phyloP scores from a whole-genome alignment of 30 jellyfish, hydroid and myxozoan genomes.

The Aurelia sp. region DNA sequence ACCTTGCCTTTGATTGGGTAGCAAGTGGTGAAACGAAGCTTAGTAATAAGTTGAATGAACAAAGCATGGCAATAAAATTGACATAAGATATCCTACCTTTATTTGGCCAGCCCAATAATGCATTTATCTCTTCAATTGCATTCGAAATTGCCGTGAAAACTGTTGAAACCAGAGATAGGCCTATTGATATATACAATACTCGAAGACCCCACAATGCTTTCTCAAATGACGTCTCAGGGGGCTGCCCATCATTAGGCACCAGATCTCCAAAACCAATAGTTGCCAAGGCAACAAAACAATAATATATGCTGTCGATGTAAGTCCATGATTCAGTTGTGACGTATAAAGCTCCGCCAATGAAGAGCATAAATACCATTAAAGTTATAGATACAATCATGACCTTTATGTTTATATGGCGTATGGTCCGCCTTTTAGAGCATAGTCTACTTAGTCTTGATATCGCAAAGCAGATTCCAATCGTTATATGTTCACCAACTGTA shows the following conservation, averaged over 20 bases:
- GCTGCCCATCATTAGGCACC: conserved; percentile 97
- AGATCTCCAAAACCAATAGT: conserved; percentile 99
- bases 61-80: no score
- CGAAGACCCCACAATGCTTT: conserved; percentile 95
- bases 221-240: conserved; percentile 91
- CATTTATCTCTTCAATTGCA: conserved; percentile 95
- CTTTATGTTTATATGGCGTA: conserved; percentile 87
- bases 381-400: conserved; percentile 92
- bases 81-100: conserved; percentile 36
- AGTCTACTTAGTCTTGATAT: conserved; percentile 75
- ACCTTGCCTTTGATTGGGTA: no score
- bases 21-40: no score
- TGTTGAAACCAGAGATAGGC: conserved; percentile 93
- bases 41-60: no score
- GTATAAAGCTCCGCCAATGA: conserved; percentile 90
- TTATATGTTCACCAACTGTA: conserved; percentile 99
- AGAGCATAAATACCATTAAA: conserved; percentile 86
- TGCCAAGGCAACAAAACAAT: conserved; percentile 98
- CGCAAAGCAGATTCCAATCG: conserved; percentile 84
- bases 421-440: conserved; percentile 68
- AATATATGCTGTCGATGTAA: conserved; percentile 90
- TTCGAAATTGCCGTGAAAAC: conserved; percentile 97
- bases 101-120: conserved; percentile 73
- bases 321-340: conserved; percentile 96
- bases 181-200: conserved; percentile 86